These are phyloP conservation scores for Mustela nigripes DNA, from an alignment of 2,113 vertebrate species.

Conservation along the genomic window DNA sequence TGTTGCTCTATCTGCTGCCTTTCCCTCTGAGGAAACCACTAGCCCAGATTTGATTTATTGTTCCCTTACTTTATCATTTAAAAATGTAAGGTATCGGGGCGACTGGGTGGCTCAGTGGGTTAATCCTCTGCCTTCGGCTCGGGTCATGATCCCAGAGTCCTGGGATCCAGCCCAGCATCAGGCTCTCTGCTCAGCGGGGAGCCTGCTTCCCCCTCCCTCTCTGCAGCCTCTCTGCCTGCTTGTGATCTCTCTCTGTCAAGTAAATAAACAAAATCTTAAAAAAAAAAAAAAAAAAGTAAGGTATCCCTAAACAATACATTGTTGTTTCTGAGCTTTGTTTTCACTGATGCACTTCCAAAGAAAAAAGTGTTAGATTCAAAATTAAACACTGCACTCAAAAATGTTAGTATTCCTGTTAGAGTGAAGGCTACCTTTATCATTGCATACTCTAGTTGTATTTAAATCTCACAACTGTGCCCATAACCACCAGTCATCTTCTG, in stretches of 20 bases:
- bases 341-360: slow-evolving; percentile 14
- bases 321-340: slow-evolving; percentile 60
- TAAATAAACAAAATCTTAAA: too few species aligned
- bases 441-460: neutral
- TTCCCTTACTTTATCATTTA: slow-evolving; percentile 36
- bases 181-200: too few species aligned
- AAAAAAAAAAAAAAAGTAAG: neutral
- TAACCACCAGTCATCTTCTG: neutral
- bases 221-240: too few species aligned
- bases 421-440: neutral
- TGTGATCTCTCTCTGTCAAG: too few species aligned
- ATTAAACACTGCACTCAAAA: neutral
- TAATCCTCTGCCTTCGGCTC: too few species aligned
- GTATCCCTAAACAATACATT: neutral
- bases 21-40: neutral
- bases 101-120: too few species aligned
- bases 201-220: too few species aligned
- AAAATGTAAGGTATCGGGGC: neutral
- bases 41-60: neutral
- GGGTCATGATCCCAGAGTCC: too few species aligned
- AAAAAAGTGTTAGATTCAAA: slow-evolving; percentile 28
- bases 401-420: neutral
- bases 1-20: neutral
- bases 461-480: slow-evolving; percentile 21
- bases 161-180: fast-evolving